These are phyloP conservation scores for Galagoides demidoff DNA, from an alignment of 2,797 vertebrate genomes.

Conservation along the genomic window DNA sequence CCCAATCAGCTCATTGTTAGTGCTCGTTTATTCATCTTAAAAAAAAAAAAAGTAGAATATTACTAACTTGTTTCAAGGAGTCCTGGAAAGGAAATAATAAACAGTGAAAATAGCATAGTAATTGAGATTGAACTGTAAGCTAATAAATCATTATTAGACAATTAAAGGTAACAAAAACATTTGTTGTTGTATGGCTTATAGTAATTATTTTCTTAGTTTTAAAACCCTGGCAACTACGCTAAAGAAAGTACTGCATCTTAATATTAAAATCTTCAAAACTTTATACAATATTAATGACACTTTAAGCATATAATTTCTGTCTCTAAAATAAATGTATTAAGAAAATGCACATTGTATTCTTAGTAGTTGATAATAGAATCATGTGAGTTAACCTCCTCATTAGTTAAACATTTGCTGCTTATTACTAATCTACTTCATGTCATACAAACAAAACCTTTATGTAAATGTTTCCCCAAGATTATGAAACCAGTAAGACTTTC, in stretches of 20 bases:
- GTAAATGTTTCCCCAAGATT: neutral
- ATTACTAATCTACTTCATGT: neutral
- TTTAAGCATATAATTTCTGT: neutral
- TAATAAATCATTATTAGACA: slow-evolving; percentile 15
- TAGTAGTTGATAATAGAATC: neutral
- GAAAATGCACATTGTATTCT: neutral
- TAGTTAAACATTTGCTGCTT: neutral
- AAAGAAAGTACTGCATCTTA: neutral
- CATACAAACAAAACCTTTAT: neutral
- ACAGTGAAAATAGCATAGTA: neutral
- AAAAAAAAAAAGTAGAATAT: neutral
- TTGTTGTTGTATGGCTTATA: neutral
- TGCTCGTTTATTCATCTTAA: slow-evolving; percentile 49
- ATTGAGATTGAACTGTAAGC: slow-evolving; percentile 25
- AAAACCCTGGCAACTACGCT: neutral
- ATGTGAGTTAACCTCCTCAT: neutral
- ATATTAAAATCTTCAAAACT: neutral
- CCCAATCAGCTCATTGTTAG: neutral
- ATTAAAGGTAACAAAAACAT: neutral
- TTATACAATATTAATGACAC: slow-evolving; percentile 4
- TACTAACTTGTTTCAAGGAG: neutral
- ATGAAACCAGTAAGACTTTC: neutral
- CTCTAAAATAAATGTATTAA: neutral
- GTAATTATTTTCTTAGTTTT: slow-evolving; percentile 49
- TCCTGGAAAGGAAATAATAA: slow-evolving; percentile 37